Conservation (phyloP, 2,797 vertebrate species). For the Percopsis omiscomaycus region DNA sequence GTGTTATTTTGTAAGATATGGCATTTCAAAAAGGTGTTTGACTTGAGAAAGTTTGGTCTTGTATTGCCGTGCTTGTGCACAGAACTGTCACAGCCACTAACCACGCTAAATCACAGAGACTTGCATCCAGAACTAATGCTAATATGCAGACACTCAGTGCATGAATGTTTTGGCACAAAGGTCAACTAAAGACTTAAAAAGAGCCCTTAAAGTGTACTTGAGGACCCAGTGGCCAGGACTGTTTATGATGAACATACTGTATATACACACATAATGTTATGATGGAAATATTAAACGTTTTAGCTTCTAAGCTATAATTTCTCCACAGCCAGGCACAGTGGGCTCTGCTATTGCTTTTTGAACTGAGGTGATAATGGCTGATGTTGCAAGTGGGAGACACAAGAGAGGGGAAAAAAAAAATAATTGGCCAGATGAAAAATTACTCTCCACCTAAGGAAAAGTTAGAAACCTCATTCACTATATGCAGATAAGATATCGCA, state of each 20-base stretch:
- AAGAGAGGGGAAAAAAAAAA: slow-evolving; percentile 30
- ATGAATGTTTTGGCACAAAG: slow-evolving; percentile 34
- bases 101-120: slow-evolving; percentile 33
- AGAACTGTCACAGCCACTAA: slow-evolving; percentile 19
- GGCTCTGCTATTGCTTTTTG: slow-evolving; percentile 59
- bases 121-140: slow-evolving; percentile 38
- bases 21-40: slow-evolving; percentile 14
- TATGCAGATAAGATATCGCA: slow-evolving; percentile 17
- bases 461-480: slow-evolving; percentile 9
- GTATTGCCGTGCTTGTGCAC: slow-evolving; percentile 39
- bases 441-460: not conserved
- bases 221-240: too few species aligned
- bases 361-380: slow-evolving; percentile 37
- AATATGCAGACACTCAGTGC: slow-evolving; percentile 19
- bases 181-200: slow-evolving; percentile 39
- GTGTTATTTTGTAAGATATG: slow-evolving; percentile 32
- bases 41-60: slow-evolving; percentile 38
- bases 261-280: too few species aligned
- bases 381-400: slow-evolving; percentile 29
- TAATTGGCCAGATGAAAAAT: not conserved
- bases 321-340: slow-evolving; percentile 51
- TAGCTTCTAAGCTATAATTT: not conserved
- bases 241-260: too few species aligned
- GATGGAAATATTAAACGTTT: too few species aligned
- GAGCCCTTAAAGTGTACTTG: slow-evolving; percentile 15